Percentiles rank a stretch among this genome's conserved stretches.
Evolutionary conservation across 2,113 vertebrate species (phyloP).

Genomic region (Lutjanus erythropterus): DNA sequence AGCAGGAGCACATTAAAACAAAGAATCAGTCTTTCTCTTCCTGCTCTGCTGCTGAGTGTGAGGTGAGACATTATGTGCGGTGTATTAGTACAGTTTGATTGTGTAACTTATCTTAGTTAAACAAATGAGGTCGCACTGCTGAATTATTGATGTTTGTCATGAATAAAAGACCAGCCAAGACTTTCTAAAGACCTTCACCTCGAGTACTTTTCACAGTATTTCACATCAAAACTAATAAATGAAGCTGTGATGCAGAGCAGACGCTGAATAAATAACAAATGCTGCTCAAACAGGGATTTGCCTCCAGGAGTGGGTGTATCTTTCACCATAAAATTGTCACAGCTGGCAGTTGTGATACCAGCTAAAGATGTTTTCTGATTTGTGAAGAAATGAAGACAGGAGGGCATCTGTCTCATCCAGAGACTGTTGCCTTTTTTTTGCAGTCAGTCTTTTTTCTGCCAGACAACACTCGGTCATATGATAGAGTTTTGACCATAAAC

Average conservation of each 20-base stretch:
- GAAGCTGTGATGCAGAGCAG: background rate
- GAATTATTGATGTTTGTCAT: slow-evolving; percentile 56
- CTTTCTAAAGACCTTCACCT: slow-evolving; percentile 38
- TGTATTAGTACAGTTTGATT: slow-evolving; percentile 8
- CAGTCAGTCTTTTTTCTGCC: background rate
- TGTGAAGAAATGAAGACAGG: background rate
- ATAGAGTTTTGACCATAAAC: background rate
- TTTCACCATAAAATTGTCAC: background rate
- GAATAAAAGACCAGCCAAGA: slow-evolving; percentile 46
- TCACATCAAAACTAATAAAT: slow-evolving; percentile 30
- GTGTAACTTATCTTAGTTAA: slow-evolving; percentile 28
- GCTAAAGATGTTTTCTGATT: background rate
- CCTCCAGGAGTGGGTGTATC: background rate
- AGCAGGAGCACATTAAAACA: background rate
- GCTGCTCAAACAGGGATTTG: background rate
- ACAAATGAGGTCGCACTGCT: slow-evolving; percentile 46
- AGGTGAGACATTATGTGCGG: background rate
- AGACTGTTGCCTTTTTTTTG: background rate
- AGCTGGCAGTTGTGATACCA: background rate
- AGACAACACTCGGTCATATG: background rate
- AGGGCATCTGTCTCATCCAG: background rate
- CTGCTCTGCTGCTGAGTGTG: background rate
- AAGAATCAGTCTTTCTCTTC: background rate
- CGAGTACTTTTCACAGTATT: slow-evolving; percentile 22
- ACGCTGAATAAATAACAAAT: slow-evolving; percentile 5